phyloP scores from a whole-genome alignment of 2,888 invertebrate genomes.

The Operophtera brumata region DNA sequence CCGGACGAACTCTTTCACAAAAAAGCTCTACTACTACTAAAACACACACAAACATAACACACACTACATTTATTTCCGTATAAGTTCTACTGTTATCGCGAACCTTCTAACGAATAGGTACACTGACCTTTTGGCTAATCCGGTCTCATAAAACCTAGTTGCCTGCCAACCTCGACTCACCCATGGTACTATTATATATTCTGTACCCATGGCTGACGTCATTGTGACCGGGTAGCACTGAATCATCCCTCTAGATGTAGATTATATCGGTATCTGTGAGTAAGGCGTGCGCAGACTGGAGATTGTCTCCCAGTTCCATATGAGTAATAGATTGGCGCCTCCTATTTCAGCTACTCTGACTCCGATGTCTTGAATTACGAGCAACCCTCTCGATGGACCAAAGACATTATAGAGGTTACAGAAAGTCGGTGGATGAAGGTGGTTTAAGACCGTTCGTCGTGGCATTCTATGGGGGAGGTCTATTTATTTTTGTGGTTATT shows the following conservation, averaged over 20 bases:
- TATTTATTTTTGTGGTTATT: too few relatives aligned
- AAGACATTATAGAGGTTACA: too few relatives aligned
- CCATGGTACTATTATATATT: too few relatives aligned
- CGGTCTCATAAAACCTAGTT: slow-evolving; percentile 3
- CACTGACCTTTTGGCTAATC: slow-evolving; percentile 10
- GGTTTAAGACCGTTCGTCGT: too few relatives aligned
- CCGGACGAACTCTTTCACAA: too few relatives aligned
- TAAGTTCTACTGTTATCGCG: not conserved
- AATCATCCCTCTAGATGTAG: slow-evolving; percentile 15
- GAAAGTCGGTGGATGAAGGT: too few relatives aligned
- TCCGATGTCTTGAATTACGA: not conserved
- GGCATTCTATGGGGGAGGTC: too few relatives aligned
- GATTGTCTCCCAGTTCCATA: slow-evolving; percentile 6
- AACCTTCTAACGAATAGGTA: not conserved
- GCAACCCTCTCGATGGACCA: too few relatives aligned
- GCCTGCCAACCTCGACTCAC: too few relatives aligned
- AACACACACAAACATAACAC: too few relatives aligned
- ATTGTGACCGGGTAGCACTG: slow-evolving; percentile 2
- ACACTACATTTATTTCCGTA: too few relatives aligned
- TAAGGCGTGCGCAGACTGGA: slow-evolving; percentile 4
- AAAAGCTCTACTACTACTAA: too few relatives aligned
- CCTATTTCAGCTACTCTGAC: slow-evolving; percentile 2
- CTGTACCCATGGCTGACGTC: slow-evolving; percentile 15
- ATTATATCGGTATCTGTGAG: slow-evolving; percentile 13
- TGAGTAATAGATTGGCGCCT: slow-evolving; percentile 17